Evolutionary conservation across 2,113 vertebrate species (phyloP).

Genomic region (Hippolais icterina): DNA sequence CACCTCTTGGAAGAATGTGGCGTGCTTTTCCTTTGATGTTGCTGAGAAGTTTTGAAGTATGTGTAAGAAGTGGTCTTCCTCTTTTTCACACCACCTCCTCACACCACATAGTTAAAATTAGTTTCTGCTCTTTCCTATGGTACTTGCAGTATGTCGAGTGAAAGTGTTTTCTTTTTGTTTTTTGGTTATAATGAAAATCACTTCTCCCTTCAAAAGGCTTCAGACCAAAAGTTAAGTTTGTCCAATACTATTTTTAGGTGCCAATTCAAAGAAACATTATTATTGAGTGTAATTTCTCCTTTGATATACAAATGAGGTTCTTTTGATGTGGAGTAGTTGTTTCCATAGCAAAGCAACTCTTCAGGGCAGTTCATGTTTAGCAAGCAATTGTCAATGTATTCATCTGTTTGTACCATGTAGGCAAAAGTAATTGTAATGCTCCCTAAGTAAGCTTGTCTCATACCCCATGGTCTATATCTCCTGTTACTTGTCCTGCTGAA

Average conservation of each 20-base stretch:
- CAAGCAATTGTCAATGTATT: conserved; percentile 4
- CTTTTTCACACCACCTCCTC: conserved; percentile 19
- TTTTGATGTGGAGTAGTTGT: conserved; percentile 38
- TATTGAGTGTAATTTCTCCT: conserved; percentile 16
- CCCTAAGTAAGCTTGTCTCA: not conserved
- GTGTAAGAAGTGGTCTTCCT: not conserved
- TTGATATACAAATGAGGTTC: conserved; percentile 57
- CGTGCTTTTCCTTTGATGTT: conserved; percentile 36
- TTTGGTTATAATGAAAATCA: not conserved
- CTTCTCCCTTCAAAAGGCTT: conserved; percentile 4
- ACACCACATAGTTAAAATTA: not conserved
- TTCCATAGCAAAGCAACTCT: conserved; percentile 12
- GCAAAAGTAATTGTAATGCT: not conserved
- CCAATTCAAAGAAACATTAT: conserved; percentile 12
- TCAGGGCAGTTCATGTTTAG: conserved; percentile 17
- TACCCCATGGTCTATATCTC: fast-evolving
- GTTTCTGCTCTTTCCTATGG: conserved; percentile 21
- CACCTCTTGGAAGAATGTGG: conserved; percentile 1
- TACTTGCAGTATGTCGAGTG: not conserved
- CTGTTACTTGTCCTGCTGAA: not conserved
- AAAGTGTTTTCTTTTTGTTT: not conserved
- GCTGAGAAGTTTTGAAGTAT: conserved; percentile 13
- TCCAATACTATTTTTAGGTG: conserved; percentile 25
- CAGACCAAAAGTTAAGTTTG: conserved; percentile 18
- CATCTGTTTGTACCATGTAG: not conserved